Base-by-base conservation (phyloP, 2,113 vertebrate species). In the Petromus typicus region DNA sequence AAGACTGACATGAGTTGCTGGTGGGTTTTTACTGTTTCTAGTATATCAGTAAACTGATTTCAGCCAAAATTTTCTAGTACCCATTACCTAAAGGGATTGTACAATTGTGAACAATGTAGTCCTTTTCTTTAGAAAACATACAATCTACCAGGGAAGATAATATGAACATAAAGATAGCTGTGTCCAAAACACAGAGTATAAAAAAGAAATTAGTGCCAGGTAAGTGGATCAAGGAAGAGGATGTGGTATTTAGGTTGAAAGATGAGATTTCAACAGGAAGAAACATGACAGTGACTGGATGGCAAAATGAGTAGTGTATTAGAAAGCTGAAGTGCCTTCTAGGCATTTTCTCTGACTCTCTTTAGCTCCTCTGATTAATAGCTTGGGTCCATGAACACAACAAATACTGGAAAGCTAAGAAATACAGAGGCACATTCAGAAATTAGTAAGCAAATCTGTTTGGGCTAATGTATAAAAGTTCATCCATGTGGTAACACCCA, bases 261-360 rank as follows among this genome's bases (percentile, higher is more conserved):
- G n/a, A 6, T 84, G 64, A 75, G 61, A 92, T 63, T 82, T 88
- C 85, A 90, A 61, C 5, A 87, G 79, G 64, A 87, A 81, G 76
- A 76, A 86, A 57, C 16, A 22, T 63, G 81, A 7, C n/a, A 12
- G n/a, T 17, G 20, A 40, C 59, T 20, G 14, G 69, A 20, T 32
- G 51, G 83, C 16, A 37, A 64, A n/a, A 51, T 27, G 18, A 18
- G 17, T 8, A 30, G 37, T 13, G 14, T 67, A 14, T 4, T 34
- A 66, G 83, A 37, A 2, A 79, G 45, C 76, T 66, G 59, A 78
- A 76, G 34, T 25, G 56, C 20, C 10, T 5, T 57, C 56, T 67
- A 48, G 66, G 82, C 66, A 86, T 66, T 23, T 32, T 66, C 51
- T 83, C 51, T 9, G 48, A 32, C 4, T 76, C 43, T 56, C n/a